phyloP scores from a whole-genome alignment of 2,888 invertebrate genomes.

The Trachelus stipa region DNA sequence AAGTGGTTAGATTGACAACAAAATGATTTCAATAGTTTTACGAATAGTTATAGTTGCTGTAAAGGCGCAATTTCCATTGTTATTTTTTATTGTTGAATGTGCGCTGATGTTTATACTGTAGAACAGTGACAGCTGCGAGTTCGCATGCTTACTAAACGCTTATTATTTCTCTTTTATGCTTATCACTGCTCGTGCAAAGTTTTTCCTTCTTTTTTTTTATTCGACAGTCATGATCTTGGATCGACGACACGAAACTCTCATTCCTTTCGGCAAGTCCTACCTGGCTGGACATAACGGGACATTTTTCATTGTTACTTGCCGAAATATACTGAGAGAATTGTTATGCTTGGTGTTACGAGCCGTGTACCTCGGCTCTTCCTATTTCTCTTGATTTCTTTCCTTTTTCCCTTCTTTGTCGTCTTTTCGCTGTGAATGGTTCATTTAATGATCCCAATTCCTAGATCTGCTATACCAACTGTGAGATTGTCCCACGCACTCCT shows the following conservation, averaged over 20 bases:
- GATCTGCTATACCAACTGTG: constrained; percentile 38
- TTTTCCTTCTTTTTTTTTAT: not conserved
- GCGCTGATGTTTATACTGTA: not conserved
- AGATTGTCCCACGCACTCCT: constrained; percentile 45
- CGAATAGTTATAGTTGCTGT: not conserved
- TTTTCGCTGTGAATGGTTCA: not conserved
- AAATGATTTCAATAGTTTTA: not conserved
- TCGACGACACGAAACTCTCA: constrained; percentile 3
- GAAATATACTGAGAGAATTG: not conserved
- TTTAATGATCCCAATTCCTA: constrained; percentile 28
- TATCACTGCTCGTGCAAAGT: not conserved
- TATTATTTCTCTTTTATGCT: not conserved
- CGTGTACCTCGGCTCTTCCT: not conserved
- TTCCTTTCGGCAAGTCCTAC: not conserved
- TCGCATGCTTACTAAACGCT: not conserved
- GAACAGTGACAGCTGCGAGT: not conserved
- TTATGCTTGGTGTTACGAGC: not conserved
- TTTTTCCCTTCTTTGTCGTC: not conserved
- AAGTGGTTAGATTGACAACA: not conserved
- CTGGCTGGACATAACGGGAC: constrained; percentile 18
- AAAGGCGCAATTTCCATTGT: not conserved
- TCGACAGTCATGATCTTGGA: constrained; percentile 1
- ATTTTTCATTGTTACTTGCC: constrained; percentile 20
- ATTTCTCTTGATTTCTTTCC: not conserved
- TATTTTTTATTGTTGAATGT: not conserved